A percentile compares a stretch with the other conserved stretches of the same genome.
These are phyloP conservation scores for Sebastes steindachneri DNA, from an alignment of 2,797 vertebrate species.

Conservation along the genomic window DNA sequence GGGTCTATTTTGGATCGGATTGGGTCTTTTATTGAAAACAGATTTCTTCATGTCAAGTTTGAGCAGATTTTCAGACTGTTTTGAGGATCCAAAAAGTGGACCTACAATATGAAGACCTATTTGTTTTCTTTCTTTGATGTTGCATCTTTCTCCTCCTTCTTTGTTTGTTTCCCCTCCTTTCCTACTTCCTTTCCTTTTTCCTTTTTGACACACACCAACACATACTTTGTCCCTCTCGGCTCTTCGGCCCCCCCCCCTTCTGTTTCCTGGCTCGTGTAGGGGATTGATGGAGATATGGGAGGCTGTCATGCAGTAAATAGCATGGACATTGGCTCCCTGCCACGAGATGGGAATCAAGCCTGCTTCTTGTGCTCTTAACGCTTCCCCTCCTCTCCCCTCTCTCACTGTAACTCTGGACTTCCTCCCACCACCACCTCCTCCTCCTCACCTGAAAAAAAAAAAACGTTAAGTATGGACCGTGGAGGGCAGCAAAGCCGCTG, in stretches of 20 bases:
- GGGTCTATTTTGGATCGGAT: neutral
- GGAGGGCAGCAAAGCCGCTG: slow-evolving; percentile 1
- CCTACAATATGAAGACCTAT: neutral
- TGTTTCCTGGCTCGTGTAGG: slow-evolving; percentile 14
- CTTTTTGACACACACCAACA: neutral
- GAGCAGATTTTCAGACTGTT: neutral
- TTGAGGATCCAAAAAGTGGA: neutral
- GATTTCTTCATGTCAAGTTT: neutral
- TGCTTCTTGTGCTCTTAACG: slow-evolving; percentile 11
- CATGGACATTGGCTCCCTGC: slow-evolving; percentile 55
- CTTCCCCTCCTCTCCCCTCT: slow-evolving; percentile 1
- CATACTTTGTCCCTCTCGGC: neutral
- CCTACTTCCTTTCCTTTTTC: neutral
- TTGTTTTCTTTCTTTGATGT: neutral
- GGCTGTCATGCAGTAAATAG: slow-evolving; percentile 79
- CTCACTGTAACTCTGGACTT: neutral
- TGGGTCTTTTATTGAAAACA: neutral
- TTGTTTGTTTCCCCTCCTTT: neutral
- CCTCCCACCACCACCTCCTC: slow-evolving; percentile 4
- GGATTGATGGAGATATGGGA: slow-evolving; percentile 71
- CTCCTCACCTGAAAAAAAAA: slow-evolving; percentile 11
- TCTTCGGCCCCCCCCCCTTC: neutral
- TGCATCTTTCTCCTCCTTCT: neutral
- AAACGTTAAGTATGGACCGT: neutral
- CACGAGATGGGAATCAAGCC: slow-evolving; percentile 66